Base-by-base conservation (phyloP, 2,888 invertebrate genomes). In the Nomada flava region DNA sequence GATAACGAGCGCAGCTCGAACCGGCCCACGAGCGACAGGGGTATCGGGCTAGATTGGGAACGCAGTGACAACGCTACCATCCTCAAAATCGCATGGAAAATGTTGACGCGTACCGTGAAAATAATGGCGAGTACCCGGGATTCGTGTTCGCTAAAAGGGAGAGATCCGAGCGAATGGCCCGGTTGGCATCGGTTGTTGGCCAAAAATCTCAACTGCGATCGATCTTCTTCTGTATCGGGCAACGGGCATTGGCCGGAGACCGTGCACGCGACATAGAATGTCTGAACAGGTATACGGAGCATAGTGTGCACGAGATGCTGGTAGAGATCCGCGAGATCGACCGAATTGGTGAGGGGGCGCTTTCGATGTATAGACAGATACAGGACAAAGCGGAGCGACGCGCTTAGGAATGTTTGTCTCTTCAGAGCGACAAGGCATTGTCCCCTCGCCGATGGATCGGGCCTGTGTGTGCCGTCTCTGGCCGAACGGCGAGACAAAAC, bases 341-440 rank as follows among this genome's bases (percentile, higher is more conserved):
- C 2, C 36, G 47, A 13, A 71, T 78, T 65, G 71, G 23, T 53
- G 57, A 13, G 23, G 18, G 26, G 26, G 55, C 13, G 64, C 59
- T 67, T 29, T 29, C 65, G 84, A 84, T 75, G 68, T 44, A 76
- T 36, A 26, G 60, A 69, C 53, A 67, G 23, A 26, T 0, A 36
- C 11, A 2, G 23, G 52, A 67, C 62, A 69, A 65, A 73, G 65
- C 75, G 68, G 7, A n/a, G 26, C n/a, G 60, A 52, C 57, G 67
- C 73, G 79, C 72, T 72, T 67, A 74, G 72, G 73, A 85, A 85
- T 73, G 77, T 73, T 83, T 70, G 78, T 83, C 83, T 68, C 73
- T 76, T 83, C 63, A 63, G 29, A 71, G 44, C 53, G 76, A 59
- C 78, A 20, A 59, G 62, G 69, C 76, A 84, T 84, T 83, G 84